Evolutionary conservation across 2,797 vertebrate genomes (phyloP).

Genomic region (Calcarius lapponicus): DNA sequence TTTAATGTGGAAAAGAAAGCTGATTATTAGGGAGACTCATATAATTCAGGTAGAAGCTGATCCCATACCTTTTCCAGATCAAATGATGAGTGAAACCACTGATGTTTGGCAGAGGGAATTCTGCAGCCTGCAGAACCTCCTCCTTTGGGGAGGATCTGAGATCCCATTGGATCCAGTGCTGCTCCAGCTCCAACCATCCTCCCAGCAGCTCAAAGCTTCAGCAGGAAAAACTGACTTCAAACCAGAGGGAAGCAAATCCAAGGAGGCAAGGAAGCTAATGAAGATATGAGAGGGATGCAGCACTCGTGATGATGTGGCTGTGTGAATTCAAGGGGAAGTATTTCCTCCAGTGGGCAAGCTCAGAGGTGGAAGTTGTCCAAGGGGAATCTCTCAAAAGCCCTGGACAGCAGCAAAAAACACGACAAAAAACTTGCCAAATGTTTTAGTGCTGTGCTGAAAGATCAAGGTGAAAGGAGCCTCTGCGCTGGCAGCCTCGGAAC

Average conservation of each 20-base stretch:
- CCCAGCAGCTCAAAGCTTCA: not conserved
- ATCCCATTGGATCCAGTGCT: not conserved
- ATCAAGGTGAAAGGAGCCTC: constrained; percentile 56
- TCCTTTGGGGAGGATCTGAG: not conserved
- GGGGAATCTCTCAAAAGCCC: constrained; percentile 52
- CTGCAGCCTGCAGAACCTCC: not conserved
- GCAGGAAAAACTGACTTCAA: not conserved
- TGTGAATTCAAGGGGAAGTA: not conserved
- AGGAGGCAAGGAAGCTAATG: not conserved
- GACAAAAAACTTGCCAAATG: constrained; percentile 33
- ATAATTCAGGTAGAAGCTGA: not conserved
- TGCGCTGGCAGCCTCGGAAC: constrained; percentile 29
- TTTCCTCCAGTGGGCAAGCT: constrained; percentile 18
- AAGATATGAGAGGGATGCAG: not conserved
- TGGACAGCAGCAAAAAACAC: constrained; percentile 42
- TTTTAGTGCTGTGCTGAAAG: constrained; percentile 54
- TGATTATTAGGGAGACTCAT: constrained; percentile 2
- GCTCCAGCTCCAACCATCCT: not conserved
- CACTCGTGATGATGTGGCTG: not conserved
- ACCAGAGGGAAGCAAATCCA: not conserved
- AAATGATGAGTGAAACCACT: fast-evolving
- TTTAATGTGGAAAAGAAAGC: constrained; percentile 28
- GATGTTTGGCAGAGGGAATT: not conserved
- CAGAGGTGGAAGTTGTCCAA: constrained; percentile 42
- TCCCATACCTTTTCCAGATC: not conserved